A percentile compares a stretch with the other conserved stretches of the same genome.
Evolutionary conservation across 2,797 vertebrate species (phyloP).

Genomic region (Microhierax caerulescens): DNA sequence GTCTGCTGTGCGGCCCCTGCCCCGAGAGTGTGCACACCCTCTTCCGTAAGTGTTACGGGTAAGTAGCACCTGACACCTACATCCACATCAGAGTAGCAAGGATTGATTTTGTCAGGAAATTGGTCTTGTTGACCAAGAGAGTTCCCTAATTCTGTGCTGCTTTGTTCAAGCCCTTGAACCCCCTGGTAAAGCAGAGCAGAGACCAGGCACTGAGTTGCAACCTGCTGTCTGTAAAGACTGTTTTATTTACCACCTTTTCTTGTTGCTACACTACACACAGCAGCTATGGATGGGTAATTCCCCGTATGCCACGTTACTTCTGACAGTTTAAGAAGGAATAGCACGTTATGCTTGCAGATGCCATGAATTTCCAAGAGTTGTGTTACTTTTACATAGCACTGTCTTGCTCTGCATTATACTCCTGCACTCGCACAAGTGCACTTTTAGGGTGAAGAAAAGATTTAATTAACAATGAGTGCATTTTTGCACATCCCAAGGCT

Average conservation of each 20-base stretch:
- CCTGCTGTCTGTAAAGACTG: not conserved
- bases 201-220: not conserved
- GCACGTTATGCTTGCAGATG: not conserved
- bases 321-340: not conserved
- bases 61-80: constrained; percentile 35
- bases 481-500: not conserved
- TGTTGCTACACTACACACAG: not conserved
- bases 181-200: not conserved
- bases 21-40: not conserved
- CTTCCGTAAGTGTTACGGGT: not conserved
- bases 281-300: not conserved
- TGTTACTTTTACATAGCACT: fast-evolving
- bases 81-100: not conserved
- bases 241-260: not conserved
- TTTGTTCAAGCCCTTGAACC: not conserved
- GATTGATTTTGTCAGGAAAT: not conserved
- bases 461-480: not conserved
- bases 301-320: not conserved
- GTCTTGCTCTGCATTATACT: fast-evolving
- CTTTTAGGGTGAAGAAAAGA: not conserved
- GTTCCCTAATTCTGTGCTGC: not conserved
- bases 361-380: not conserved
- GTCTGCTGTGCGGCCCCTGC: not conserved
- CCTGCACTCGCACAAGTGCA: not conserved
- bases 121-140: not conserved